Base-by-base conservation (phyloP, 2,113 vertebrate species). In the Polypterus senegalus region DNA sequence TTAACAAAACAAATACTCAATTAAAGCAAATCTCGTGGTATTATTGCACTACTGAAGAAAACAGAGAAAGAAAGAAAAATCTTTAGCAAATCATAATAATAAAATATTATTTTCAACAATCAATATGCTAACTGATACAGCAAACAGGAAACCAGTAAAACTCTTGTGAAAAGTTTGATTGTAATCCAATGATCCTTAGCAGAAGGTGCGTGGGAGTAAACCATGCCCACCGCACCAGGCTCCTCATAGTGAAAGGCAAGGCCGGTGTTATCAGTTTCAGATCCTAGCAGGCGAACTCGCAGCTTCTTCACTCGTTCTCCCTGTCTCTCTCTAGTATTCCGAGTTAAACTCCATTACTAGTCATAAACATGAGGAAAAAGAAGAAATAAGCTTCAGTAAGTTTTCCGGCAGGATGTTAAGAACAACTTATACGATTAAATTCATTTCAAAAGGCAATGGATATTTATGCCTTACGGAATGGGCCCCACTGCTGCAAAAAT, bases 151-250 rank as follows among this genome's bases (percentile, higher is more conserved):
- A 66, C 54, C 47, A 46, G 61, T n/a, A 47, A 11, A 61, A 54
- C 60, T 60, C 57, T 58, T 70, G 67, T 70, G 58, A 61, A 60
- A 57, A 67, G 59, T 71, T 61, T 48, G 58, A 61, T 68, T 72
- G 66, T 69, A 63, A 70, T 67, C 68, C 64, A 63, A 61, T 57
- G 60, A 67, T 67, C 60, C 69, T 67, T 70, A 70, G 61, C 65
- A 46, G 67, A 51, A 63, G 63, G 54, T 65, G 71, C 66, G 76
- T 79, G 76, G 80, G 81, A 68, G 74, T 76, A 66, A 71, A 70
- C 66, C 68, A 67, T 67, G 46, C 71, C 70, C 71, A 63, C 61
- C 46, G 51, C 54, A 47, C 58, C 49, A 58, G 10, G 61, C 61
- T n/a, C 63, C 65, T 57, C 60, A 63, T 58, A 62, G 64, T 61